Percentiles rank a stretch among this genome's conserved stretches.
Conservation (phyloP, 2,888 invertebrate species). For the Pandemis corylana region DNA sequence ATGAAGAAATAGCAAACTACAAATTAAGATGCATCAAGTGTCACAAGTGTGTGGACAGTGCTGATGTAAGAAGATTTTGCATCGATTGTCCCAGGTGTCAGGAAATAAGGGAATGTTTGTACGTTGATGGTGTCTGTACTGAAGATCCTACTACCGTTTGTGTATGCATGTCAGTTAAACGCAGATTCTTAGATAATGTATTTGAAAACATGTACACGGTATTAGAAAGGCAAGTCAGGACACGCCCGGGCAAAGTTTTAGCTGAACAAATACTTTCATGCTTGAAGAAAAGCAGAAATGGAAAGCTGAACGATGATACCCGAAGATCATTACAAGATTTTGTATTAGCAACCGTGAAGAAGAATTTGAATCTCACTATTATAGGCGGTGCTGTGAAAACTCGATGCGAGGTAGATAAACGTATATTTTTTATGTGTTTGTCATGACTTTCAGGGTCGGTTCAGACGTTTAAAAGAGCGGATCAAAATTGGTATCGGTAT, state of each 20-base stretch:
- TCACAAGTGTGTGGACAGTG: constrained; percentile 65
- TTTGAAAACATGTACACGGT: constrained; percentile 78
- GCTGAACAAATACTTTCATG: constrained; percentile 65
- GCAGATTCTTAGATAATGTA: constrained; percentile 73
- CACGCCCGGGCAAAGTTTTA: constrained; percentile 63
- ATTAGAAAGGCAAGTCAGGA: constrained; percentile 63
- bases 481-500: neutral
- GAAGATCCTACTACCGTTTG: constrained; percentile 63
- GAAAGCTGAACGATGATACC: constrained; percentile 65
- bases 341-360: constrained; percentile 66
- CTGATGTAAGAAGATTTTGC: constrained; percentile 64
- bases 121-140: constrained; percentile 57
- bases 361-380: constrained; percentile 74
- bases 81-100: constrained; percentile 72
- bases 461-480: neutral
- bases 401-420: constrained; percentile 69
- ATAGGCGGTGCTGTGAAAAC: constrained; percentile 79
- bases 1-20: constrained; percentile 57
- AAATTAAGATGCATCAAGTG: constrained; percentile 62
- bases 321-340: constrained; percentile 68
- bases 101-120: constrained; percentile 61
- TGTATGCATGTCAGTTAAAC: constrained; percentile 68
- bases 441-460: no score
- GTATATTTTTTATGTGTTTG: no score
- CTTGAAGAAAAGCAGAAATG: constrained; percentile 69